Conservation (phyloP, 2,888 invertebrate species). For the Ichneumon xanthorius region DNA sequence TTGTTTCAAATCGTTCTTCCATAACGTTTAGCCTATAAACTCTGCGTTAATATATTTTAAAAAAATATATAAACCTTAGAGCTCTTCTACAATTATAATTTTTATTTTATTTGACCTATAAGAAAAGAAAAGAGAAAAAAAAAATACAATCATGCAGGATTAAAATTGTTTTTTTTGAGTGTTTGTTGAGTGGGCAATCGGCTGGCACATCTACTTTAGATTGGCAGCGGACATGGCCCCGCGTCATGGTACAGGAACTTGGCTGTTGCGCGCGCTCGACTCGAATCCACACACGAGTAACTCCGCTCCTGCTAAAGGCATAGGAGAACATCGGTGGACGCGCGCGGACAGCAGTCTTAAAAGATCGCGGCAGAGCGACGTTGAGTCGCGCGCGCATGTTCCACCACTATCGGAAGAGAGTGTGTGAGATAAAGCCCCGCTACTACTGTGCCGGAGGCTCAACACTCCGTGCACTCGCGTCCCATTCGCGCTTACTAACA, state of each 20-base stretch:
- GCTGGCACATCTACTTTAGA: not conserved
- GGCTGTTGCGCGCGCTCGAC: conserved; percentile 16
- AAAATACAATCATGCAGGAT: not conserved
- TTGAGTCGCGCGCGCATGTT: conserved; percentile 30
- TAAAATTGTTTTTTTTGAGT: not conserved
- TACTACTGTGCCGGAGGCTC: conserved; percentile 68
- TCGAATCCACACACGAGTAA: conserved; percentile 15
- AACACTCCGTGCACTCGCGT: conserved; percentile 55
- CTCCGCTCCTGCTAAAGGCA: not conserved
- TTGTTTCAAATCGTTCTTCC: not conserved
- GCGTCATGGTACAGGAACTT: not conserved
- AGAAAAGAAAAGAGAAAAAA: not conserved
- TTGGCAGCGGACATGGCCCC: not conserved
- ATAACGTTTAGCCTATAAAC: not conserved
- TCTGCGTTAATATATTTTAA: not conserved
- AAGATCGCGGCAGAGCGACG: conserved; percentile 43
- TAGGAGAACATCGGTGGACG: conserved; percentile 32
- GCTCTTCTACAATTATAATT: not conserved
- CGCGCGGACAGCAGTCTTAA: conserved; percentile 47
- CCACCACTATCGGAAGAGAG: conserved; percentile 48
- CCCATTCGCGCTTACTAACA: conserved; percentile 59
- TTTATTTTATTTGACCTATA: not conserved
- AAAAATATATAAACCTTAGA: not conserved
- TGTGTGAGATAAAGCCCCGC: conserved; percentile 66
- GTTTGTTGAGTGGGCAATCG: not conserved